Base-by-base conservation (phyloP, 1,140 invertebrate genomes). In the Achatina immaculata region DNA sequence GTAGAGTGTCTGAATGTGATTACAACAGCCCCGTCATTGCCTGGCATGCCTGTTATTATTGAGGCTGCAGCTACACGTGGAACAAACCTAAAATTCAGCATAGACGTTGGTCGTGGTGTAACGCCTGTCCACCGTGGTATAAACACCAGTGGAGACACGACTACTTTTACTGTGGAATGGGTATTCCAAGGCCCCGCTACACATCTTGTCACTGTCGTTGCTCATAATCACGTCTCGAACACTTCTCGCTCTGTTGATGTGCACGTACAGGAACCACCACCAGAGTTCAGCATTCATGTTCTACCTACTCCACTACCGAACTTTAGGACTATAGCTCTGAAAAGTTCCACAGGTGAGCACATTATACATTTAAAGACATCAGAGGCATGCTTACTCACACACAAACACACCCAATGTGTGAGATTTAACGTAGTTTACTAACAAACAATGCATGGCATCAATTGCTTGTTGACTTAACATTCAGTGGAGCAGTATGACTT, bases 211-310 rank as follows among this genome's bases (percentile, higher is more conserved):
- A 55, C 31, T 48, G 78, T 80, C 4, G 36, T 55, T 48, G 78
- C 68, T 1, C 72, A 38, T 19, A 80, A 80, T 36, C 43, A 71
- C 21, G 55, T 80, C n/a, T 80, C 78, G 0, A 71, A 51, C 24
- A 34, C 58, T n/a, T 71, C 66, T 16, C 43, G 68, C 24, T 28
- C 78, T 28, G 45, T 72, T 40, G 78, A 80, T n/a, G 48, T 80
- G 28, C 28, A 51, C 11, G 48, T 80, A 1, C 55, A 55, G 36
- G 68, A 80, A 38, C 9, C 34, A 42, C 42, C 68, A 11, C 78
- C 78, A 40, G 66, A 71, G 9, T 71, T 80, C 36, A 24, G 28
- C 21, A 34, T 80, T 28, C 65, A 55, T 3, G 11, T 58, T 4
- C 45, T 80, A 36, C 43, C 48, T 0, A 28, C 66, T 3, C 48